A percentile compares a stretch with the other conserved stretches of the same genome.
These are phyloP conservation scores for Chrysogorgia sp. DNA, from an alignment of 92 coral and sea anemone genomes.

Conservation along the genomic window DNA sequence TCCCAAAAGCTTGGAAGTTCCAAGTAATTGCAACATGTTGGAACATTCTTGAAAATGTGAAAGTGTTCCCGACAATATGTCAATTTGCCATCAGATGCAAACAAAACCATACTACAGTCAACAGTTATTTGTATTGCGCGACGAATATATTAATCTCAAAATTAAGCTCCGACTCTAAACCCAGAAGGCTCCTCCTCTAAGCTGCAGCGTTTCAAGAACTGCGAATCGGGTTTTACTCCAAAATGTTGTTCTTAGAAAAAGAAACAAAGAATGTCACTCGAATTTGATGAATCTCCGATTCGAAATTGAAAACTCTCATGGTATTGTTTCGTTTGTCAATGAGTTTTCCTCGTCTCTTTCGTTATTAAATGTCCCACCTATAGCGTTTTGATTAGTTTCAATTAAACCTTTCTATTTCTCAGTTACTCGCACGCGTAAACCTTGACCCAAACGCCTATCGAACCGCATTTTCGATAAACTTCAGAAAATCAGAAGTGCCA, in stretches of 20 bases:
- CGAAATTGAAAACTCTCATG: conserved; percentile 20
- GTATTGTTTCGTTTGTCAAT: not conserved
- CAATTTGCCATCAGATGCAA: not conserved
- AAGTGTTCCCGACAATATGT: too few relatives aligned
- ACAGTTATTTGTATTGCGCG: conserved; percentile 17
- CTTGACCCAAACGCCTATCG: not conserved
- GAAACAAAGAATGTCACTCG: not conserved
- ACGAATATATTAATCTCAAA: conserved; percentile 33
- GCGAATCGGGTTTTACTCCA: not conserved
- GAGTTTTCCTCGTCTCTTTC: conserved; percentile 21
- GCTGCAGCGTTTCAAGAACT: not conserved
- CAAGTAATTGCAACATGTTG: not conserved
- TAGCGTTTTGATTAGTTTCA: conserved; percentile 16
- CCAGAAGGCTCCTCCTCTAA: not conserved
- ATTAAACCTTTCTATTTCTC: conserved; percentile 19
- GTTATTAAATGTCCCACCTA: conserved; percentile 25
- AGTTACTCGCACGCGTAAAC: not conserved
- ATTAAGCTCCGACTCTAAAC: not conserved
- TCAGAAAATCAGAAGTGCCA: not conserved
- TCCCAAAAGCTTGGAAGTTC: not conserved
- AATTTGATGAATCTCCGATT: not conserved
- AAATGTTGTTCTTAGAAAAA: not conserved
- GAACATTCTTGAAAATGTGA: too few relatives aligned
- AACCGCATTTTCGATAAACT: not conserved
- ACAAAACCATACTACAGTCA: not conserved